phyloP scores from a whole-genome alignment of 2,888 invertebrate genomes.

The Tetheella fluctuosa region DNA sequence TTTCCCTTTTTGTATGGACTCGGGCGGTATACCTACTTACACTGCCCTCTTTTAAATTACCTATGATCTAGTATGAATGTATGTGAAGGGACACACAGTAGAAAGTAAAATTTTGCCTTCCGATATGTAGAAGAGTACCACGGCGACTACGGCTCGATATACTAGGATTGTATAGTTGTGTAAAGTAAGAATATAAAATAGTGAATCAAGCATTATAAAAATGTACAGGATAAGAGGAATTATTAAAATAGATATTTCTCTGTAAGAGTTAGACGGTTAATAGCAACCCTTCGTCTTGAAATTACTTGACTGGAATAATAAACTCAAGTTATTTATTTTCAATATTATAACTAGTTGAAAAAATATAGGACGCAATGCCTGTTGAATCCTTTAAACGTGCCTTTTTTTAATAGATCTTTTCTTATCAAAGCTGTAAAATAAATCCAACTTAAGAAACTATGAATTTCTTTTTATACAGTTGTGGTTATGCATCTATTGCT shows the following conservation, averaged over 20 bases:
- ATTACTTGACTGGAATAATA: too few species aligned
- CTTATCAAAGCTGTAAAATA: too few species aligned
- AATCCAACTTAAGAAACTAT: too few species aligned
- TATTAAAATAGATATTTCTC: conserved; percentile 35
- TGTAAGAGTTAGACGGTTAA: conserved; percentile 7
- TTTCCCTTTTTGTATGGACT: too few species aligned
- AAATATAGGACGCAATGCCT: too few species aligned
- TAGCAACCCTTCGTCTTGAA: not conserved
- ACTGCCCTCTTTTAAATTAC: not conserved
- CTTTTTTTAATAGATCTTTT: not conserved
- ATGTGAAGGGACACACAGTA: not conserved
- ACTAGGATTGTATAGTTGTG: conserved; percentile 54
- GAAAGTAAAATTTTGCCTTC: not conserved
- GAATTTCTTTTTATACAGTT: too few species aligned
- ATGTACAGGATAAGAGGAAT: conserved; percentile 37
- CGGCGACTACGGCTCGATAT: conserved; percentile 57
- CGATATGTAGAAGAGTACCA: conserved; percentile 24
- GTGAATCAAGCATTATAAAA: conserved; percentile 23
- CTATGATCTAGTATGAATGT: not conserved
- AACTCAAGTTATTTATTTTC: too few species aligned
- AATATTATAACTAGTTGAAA: too few species aligned
- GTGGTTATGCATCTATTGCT: too few species aligned
- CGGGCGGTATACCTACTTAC: not conserved
- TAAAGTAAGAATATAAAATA: conserved; percentile 28
- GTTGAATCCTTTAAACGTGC: conserved; percentile 24